Base-by-base conservation (phyloP, 1,140 invertebrate species). In the Drosophila murphyi region DNA sequence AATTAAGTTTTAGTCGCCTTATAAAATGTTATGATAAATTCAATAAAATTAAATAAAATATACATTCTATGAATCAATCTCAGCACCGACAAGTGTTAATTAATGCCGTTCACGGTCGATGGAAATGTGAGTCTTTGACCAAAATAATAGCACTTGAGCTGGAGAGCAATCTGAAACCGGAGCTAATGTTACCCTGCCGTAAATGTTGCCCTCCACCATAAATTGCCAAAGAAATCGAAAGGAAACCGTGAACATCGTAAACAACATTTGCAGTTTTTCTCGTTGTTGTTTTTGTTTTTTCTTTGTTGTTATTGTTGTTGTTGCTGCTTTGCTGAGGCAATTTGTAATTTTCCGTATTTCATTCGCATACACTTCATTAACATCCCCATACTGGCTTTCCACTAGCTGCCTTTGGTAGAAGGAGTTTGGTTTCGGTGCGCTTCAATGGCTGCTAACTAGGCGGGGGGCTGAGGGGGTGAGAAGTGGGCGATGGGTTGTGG, bases 211-310 rank as follows among this genome's bases (percentile, higher is more conserved):
- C 63, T 69, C 34, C 34, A 59, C 74, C 85, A 89, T 88, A 88
- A 88, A 88, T 88, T 89, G 77, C 63, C 73, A 89, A 89, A 69
- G 87, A 90, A 90, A 90, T 91, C 88, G 82, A 91, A 90, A 88
- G 88, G 87, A 90, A 90, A 91, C 88, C 87, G 82, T 83, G 87
- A 90, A 91, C 80, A 91, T 80, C 87, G 82, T 90, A 88, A 90
- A 91, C 80, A 90, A 83, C 80, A 85, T 88, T 88, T 88, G 80
- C 80, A 88, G 80, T 83, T 72, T 78, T 79, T 62, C 57, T 60
- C 5, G 39, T 55, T 31, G 6, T 39, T 31, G 20, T 43, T 55
- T 28, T 60, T 32, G n/a, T 41, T 60, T 4, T 41, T 47, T 31
- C 20, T 20, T 54, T 39, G 37, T 61, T 65, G 12, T 68, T 54